Conservation (phyloP, 2,797 vertebrate species). For the Acanthiza pusilla region DNA sequence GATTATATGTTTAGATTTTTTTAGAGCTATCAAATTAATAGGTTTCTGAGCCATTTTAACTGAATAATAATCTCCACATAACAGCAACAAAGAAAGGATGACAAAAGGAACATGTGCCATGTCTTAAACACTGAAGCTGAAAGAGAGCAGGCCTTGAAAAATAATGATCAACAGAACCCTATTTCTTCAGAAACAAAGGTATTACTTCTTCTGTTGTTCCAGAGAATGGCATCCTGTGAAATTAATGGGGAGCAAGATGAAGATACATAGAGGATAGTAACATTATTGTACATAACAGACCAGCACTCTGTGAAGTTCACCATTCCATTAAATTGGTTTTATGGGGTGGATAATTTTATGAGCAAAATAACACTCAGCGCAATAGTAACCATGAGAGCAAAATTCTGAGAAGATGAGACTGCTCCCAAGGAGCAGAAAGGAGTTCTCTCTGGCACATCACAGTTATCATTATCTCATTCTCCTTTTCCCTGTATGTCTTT, state of each 20-base stretch:
- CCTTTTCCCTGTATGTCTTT: background rate
- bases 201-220: background rate
- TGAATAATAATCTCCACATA: background rate
- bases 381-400: background rate
- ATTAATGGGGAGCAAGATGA: background rate
- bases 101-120: background rate
- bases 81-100: background rate
- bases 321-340: background rate
- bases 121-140: background rate
- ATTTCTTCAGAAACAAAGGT: background rate
- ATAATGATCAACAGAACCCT: background rate
- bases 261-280: background rate
- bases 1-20: background rate
- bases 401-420: background rate
- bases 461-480: background rate
- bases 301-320: background rate
- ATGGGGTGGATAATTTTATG: background rate
- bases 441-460: background rate
- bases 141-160: background rate
- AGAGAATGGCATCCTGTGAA: background rate
- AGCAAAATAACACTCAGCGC: background rate
- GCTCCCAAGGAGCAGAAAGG: background rate
- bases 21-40: background rate
- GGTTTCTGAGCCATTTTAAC: background rate
- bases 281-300: background rate